Evolutionary conservation across 2,888 invertebrate species (phyloP).

Genomic region (Rotaria macrura): DNA sequence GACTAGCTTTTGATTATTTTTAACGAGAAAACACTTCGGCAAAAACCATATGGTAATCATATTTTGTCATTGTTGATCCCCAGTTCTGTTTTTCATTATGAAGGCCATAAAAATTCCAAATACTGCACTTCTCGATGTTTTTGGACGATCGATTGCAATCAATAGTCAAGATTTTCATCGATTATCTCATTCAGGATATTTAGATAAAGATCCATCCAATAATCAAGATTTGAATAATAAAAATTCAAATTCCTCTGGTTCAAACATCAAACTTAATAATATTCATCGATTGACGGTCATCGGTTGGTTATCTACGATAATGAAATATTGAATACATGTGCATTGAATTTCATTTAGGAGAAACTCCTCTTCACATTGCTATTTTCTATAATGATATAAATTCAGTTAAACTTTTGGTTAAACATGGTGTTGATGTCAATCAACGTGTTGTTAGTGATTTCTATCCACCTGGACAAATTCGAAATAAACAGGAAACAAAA

Average conservation of each 20-base stretch:
- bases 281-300: not conserved
- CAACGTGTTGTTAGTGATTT: slow-evolving; percentile 72
- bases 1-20: not conserved
- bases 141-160: slow-evolving; percentile 15
- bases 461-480: not conserved
- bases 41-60: not conserved
- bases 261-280: not conserved
- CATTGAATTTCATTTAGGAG: slow-evolving; percentile 54
- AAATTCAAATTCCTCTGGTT: not conserved
- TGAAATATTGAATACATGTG: not conserved
- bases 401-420: slow-evolving; percentile 78
- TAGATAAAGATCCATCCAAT: not conserved
- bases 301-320: not conserved
- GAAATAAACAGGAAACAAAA: not conserved
- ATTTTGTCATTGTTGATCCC: not conserved
- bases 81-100: not conserved
- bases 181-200: not conserved
- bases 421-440: slow-evolving; percentile 78
- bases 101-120: slow-evolving; percentile 32
- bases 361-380: slow-evolving; percentile 83
- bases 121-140: slow-evolving; percentile 25
- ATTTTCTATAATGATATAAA: slow-evolving; percentile 93
- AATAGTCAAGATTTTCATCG: slow-evolving; percentile 29
- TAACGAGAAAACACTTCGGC: not conserved
- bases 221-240: not conserved